These are phyloP conservation scores for Megalops atlanticus DNA, from an alignment of 2,113 vertebrate genomes.

Conservation along the genomic window DNA sequence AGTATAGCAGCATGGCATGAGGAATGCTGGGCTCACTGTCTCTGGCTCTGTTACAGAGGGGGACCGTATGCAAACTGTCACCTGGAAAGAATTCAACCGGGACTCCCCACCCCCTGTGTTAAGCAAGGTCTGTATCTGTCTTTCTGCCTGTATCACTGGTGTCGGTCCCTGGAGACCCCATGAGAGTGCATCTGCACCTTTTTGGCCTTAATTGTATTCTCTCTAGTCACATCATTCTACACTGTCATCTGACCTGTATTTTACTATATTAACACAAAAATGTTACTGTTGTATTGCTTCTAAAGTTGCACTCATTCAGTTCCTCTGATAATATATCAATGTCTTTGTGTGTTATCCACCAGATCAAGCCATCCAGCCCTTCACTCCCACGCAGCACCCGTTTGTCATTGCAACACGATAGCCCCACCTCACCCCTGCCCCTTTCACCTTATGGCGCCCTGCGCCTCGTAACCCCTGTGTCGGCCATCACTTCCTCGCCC, in stretches of 20 bases:
- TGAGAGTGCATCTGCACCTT: no score
- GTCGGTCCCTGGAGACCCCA: no score
- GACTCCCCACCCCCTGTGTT: conserved; percentile 62
- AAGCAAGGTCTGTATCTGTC: conserved; percentile 68
- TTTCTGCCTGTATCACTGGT: not conserved
- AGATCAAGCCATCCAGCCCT: conserved; percentile 34
- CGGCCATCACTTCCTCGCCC: conserved; percentile 70
- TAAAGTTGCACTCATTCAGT: no score
- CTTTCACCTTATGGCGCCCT: conserved; percentile 27
- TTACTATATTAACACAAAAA: no score
- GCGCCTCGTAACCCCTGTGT: conserved; percentile 62
- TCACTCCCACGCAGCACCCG: conserved; percentile 77
- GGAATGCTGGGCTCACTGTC: not conserved
- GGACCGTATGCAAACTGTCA: conserved; percentile 67
- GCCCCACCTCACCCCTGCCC: conserved; percentile 54
- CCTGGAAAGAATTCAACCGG: conserved; percentile 84
- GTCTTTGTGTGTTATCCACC: not conserved
- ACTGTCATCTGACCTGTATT: no score
- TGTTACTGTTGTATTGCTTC: no score
- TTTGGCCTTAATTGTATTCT: not conserved
- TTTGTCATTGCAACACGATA: conserved; percentile 50
- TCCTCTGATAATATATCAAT: no score
- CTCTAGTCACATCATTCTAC: no score
- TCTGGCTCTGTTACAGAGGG: conserved; percentile 56
- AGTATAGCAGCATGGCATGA: not conserved